These are phyloP conservation scores for Nettapus auritus DNA, from an alignment of 2,113 vertebrate genomes.

Conservation along the genomic window DNA sequence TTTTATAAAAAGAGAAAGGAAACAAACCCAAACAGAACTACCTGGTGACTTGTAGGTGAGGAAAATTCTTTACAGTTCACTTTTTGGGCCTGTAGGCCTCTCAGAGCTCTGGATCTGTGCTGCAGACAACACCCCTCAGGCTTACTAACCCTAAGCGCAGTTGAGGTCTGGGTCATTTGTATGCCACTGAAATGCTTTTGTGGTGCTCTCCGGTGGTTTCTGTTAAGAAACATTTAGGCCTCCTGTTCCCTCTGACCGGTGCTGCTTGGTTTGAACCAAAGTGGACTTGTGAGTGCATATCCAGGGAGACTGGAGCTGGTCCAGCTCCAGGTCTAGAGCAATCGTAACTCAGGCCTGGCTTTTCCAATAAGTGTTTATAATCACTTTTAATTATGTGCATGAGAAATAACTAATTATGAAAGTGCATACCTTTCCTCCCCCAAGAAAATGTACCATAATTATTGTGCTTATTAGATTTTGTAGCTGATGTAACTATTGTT, in stretches of 20 bases:
- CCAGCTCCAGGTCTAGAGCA: background rate
- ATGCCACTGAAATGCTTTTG: slow-evolving; percentile 16
- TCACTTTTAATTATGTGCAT: background rate
- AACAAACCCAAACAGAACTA: background rate
- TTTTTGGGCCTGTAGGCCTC: background rate
- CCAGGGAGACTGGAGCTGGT: background rate
- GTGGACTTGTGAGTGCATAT: background rate
- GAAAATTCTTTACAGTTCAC: background rate
- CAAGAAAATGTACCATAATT: background rate
- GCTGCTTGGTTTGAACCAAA: background rate
- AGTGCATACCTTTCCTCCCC: background rate
- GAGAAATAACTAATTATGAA: slow-evolving; percentile 11
- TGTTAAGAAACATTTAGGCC: background rate
- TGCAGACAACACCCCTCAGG: background rate
- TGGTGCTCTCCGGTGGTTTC: background rate
- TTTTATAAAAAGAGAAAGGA: background rate
- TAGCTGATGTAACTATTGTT: background rate
- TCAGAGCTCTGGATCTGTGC: background rate
- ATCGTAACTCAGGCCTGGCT: background rate
- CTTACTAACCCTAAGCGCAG: background rate
- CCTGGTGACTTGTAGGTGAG: background rate
- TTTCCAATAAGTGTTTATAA: slow-evolving; percentile 19
- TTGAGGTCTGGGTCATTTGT: slow-evolving; percentile 23
- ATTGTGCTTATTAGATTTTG: background rate
- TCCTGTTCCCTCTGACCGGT: background rate